phyloP scores from a whole-genome alignment of 2,113 vertebrate species.

The Oncorhynchus nerka region DNA sequence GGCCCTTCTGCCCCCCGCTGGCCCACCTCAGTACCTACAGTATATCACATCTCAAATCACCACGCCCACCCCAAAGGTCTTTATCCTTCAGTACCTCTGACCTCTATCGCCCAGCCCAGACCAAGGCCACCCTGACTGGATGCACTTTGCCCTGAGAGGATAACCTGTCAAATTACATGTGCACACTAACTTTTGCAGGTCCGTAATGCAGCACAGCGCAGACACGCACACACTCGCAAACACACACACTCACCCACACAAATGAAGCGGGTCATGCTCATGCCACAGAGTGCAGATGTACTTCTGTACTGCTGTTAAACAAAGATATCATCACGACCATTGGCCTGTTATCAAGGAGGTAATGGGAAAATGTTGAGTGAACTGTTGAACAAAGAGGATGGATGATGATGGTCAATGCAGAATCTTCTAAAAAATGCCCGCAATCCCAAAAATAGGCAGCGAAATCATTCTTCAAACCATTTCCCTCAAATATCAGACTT shows the following conservation, averaged over 20 bases:
- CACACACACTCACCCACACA: background rate
- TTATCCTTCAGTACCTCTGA: too few species aligned
- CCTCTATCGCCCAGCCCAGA: too few species aligned
- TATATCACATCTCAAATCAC: too few species aligned
- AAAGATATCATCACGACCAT: background rate
- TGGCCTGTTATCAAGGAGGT: background rate
- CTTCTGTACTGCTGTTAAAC: background rate
- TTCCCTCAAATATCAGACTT: background rate
- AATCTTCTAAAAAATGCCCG: background rate
- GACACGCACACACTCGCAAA: too few species aligned
- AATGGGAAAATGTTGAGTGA: background rate
- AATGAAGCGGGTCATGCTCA: background rate
- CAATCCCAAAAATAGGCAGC: background rate
- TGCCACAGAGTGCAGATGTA: background rate
- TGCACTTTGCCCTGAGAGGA: too few species aligned
- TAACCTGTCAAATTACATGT: too few species aligned
- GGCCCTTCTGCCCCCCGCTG: too few species aligned
- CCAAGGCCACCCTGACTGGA: too few species aligned
- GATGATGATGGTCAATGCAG: background rate
- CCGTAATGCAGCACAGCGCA: background rate
- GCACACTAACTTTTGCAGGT: too few species aligned
- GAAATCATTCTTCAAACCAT: background rate
- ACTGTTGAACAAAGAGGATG: constrained; percentile 3
- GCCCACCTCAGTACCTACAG: too few species aligned
- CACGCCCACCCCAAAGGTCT: too few species aligned